A percentile compares a stretch with the other conserved stretches of the same genome.
Conservation (phyloP, 2,797 vertebrate species). For the Craterocephalus amniculus region DNA sequence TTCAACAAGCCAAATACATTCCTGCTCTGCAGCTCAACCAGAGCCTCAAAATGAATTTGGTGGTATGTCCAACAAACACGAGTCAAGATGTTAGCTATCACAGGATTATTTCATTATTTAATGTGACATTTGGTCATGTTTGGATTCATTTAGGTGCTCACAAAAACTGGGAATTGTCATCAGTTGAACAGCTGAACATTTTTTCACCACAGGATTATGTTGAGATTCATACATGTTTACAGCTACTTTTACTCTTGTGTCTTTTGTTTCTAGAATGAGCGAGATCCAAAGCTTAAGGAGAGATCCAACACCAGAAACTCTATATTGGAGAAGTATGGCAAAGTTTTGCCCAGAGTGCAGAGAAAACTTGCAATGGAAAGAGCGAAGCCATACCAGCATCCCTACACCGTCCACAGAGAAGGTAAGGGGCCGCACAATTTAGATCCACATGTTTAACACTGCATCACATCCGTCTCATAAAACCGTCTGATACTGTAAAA, state of each 20-base stretch:
- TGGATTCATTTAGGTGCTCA: not conserved
- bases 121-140: not conserved
- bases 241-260: not conserved
- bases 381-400: conserved; percentile 88
- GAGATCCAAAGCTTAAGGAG: conserved; percentile 89
- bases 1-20: conserved; percentile 93
- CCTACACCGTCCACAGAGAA: conserved; percentile 84
- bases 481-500: not conserved
- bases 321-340: conserved; percentile 90
- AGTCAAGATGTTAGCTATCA: not conserved
- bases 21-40: conserved; percentile 93
- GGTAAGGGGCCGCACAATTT: conserved; percentile 73
- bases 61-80: conserved; percentile 75
- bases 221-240: not conserved
- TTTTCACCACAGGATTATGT: not conserved
- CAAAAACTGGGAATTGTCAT: not conserved
- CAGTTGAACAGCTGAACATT: not conserved
- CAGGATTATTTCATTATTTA: not conserved
- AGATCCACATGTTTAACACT: not conserved
- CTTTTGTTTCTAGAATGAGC: conserved; percentile 83
- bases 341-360: conserved; percentile 91
- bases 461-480: not conserved
- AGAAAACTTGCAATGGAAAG: conserved; percentile 89
- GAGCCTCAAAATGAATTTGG: conserved; percentile 86
- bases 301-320: conserved; percentile 89